Percentiles rank a stretch among this genome's conserved stretches.
Evolutionary conservation across 2,113 vertebrate species (phyloP).

Genomic region (Gasterosteus nipponicus): DNA sequence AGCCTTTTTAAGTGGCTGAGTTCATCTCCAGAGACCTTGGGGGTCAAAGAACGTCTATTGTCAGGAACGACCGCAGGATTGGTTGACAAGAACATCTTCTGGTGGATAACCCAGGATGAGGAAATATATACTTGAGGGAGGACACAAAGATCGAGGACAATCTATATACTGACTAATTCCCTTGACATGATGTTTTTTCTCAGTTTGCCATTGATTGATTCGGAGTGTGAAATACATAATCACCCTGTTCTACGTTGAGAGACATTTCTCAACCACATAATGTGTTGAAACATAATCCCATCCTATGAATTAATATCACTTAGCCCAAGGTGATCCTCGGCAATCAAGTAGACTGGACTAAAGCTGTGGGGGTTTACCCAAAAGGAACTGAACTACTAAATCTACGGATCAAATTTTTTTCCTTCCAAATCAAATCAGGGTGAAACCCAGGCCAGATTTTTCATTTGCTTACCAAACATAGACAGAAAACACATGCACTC

Average conservation of each 20-base stretch:
- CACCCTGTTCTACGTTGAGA: constrained; percentile 21
- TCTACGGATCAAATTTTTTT: neutral
- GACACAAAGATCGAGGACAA: neutral
- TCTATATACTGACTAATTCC: constrained; percentile 22
- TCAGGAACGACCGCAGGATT: too few relatives aligned
- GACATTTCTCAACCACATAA: constrained; percentile 27
- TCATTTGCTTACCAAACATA: constrained; percentile 43
- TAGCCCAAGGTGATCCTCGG: neutral
- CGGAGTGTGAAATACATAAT: neutral
- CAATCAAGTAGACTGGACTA: neutral
- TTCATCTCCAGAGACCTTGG: neutral
- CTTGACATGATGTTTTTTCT: constrained; percentile 4
- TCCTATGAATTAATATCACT: constrained; percentile 8
- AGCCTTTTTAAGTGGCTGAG: neutral
- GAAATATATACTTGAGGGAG: neutral
- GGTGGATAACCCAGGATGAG: neutral
- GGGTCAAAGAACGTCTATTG: neutral
- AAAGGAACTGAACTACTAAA: neutral
- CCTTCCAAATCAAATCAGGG: constrained; percentile 12
- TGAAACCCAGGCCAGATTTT: constrained; percentile 22
- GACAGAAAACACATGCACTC: constrained; percentile 47
- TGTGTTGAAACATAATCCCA: constrained; percentile 19
- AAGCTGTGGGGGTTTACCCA: neutral
- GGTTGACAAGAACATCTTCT: neutral
- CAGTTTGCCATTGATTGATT: constrained; percentile 23